Conservation (phyloP, 2,113 vertebrate species). For the Mystacornis crossleyi region DNA sequence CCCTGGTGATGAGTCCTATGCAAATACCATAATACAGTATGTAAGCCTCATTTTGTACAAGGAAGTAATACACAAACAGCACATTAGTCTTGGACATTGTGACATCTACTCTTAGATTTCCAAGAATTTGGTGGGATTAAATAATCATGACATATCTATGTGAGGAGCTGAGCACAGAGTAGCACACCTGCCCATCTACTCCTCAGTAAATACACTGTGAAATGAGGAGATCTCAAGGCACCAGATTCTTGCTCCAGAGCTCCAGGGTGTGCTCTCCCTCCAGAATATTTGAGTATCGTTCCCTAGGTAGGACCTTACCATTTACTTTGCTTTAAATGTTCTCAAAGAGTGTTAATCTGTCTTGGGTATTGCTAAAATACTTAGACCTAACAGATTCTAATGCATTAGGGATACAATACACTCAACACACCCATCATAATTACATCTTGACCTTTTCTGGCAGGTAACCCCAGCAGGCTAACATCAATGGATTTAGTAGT, state of each 20-base stretch:
- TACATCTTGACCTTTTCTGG: conserved; percentile 55
- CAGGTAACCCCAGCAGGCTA: conserved; percentile 55
- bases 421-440: conserved; percentile 14
- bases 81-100: background rate
- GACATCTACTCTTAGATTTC: background rate
- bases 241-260: background rate
- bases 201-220: background rate
- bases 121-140: background rate
- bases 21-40: background rate
- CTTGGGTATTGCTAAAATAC: background rate
- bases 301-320: background rate
- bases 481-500: conserved; percentile 50
- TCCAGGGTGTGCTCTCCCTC: background rate
- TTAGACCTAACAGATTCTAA: background rate
- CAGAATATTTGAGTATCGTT: background rate
- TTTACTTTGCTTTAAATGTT: background rate
- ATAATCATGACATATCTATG: background rate
- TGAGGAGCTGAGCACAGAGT: background rate
- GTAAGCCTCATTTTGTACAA: background rate
- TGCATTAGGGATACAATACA: background rate
- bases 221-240: background rate
- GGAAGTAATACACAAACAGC: background rate
- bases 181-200: background rate
- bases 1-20: background rate
- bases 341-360: background rate